Conservation (phyloP, 2,888 invertebrate genomes). For the Microdon myrmicae region DNA sequence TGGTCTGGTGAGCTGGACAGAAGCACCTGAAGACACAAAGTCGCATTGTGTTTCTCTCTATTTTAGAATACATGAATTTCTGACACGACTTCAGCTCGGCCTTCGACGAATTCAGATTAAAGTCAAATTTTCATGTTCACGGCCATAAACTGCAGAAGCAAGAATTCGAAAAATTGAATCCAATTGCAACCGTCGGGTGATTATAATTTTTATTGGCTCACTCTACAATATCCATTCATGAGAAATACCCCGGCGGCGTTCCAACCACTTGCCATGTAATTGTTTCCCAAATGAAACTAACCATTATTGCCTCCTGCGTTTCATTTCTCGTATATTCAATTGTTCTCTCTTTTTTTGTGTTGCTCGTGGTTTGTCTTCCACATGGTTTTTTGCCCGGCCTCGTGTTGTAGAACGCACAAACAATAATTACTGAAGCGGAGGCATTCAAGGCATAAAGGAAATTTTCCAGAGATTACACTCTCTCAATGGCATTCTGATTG, state of each 20-base stretch:
- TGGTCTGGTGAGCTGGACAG: no score
- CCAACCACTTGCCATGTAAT: slow-evolving; percentile 37
- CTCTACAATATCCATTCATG: no score
- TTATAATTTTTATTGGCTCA: no score
- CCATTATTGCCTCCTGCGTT: slow-evolving; percentile 34
- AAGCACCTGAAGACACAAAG: no score
- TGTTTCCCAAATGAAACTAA: slow-evolving; percentile 35
- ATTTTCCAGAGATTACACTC: slow-evolving; percentile 35
- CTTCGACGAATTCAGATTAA: no score
- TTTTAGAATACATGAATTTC: no score
- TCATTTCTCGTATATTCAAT: slow-evolving; percentile 21
- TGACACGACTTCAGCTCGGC: no score
- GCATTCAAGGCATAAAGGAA: slow-evolving; percentile 17
- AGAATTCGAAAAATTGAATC: no score
- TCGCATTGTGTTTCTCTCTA: no score
- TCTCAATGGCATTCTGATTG: slow-evolving; percentile 37
- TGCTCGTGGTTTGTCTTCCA: slow-evolving; percentile 9
- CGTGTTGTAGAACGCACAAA: slow-evolving; percentile 7
- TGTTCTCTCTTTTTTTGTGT: slow-evolving; percentile 21
- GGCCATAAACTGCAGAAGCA: slow-evolving; percentile 27
- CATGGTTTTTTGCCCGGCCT: slow-evolving; percentile 17
- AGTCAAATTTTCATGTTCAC: slow-evolving; percentile 26
- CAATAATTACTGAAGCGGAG: slow-evolving; percentile 8
- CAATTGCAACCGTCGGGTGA: no score
- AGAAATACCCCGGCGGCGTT: no score